phyloP scores from a whole-genome alignment of 2,888 invertebrate genomes.

The Ceraclea dissimilis region DNA sequence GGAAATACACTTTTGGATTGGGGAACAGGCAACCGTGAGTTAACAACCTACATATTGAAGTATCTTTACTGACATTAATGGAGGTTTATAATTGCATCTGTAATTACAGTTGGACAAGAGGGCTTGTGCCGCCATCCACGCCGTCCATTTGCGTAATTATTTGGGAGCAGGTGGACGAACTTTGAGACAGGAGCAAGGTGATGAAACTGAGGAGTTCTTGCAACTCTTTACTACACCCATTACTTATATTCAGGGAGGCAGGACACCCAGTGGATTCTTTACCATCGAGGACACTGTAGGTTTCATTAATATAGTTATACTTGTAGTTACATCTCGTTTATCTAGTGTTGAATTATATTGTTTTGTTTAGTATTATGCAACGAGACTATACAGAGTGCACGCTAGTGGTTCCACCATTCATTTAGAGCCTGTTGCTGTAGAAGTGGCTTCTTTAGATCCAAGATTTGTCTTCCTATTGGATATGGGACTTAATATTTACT shows the following conservation, averaged over 20 bases:
- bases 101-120: slow-evolving; percentile 74
- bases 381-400: slow-evolving; percentile 82
- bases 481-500: slow-evolving; percentile 72
- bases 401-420: slow-evolving; percentile 81
- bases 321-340: not conserved
- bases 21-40: slow-evolving; percentile 81
- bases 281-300: slow-evolving; percentile 85
- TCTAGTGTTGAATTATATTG: not conserved
- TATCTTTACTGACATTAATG: not conserved
- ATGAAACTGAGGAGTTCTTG: slow-evolving; percentile 94
- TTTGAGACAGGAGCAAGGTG: slow-evolving; percentile 92
- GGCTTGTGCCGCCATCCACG: slow-evolving; percentile 96
- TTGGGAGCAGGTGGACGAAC: slow-evolving; percentile 91
- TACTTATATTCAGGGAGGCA: slow-evolving; percentile 94
- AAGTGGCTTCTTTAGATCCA: slow-evolving; percentile 72
- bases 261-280: slow-evolving; percentile 94
- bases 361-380: slow-evolving; percentile 62
- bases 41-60: not conserved
- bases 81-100: not conserved
- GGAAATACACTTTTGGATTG: slow-evolving; percentile 99
- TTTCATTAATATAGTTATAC: too few species aligned
- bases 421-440: slow-evolving; percentile 77
- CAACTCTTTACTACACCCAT: slow-evolving; percentile 85
- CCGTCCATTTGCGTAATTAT: slow-evolving; percentile 94
- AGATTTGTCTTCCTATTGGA: slow-evolving; percentile 90